Base-by-base conservation (phyloP, 2,797 vertebrate genomes). In the Uromys caudimaculatus region DNA sequence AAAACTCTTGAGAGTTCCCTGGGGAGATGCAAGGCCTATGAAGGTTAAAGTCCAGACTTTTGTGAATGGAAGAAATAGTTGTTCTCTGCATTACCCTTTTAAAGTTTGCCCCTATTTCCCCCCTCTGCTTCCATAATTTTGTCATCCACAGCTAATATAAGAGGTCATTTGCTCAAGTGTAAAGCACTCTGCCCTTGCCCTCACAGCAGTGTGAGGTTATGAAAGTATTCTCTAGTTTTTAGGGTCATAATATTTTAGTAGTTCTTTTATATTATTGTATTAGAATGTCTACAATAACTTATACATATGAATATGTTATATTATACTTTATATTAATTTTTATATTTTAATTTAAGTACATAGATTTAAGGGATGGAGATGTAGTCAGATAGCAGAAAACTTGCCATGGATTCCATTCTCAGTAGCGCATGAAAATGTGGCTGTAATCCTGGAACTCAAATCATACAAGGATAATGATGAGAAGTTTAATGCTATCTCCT, bases 331-430 rank as follows among this genome's bases (percentile, higher is more conserved):
- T 8, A 52, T 27, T 24, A 44, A 58, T 47, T 69, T 76, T 69
- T 5, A 79, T 32, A 38, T 44, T 84, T 67, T 69, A 29, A 27
- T 75, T n/a, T 78, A 9, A 24, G 58, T 99, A 98, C 98, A 98
- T 56, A 41, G 14, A 41, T 32, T n/a, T 12, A 54, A 88, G n/a
- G 1, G 24, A 44, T 29, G 3, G n/a, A 73, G 52, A 32, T 56
- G 17, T 13, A 56, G 50, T 21, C n/a, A 44, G 24, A 44, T 52
- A 21, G 12, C 32, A 86, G 62, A 67, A 69, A 38, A 12, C 35
- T 32, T 88, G n/a, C 16, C 27, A 12, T 56, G 50, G 0, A 27
- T 87, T 32, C 14, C 24, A 38, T 10, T 16, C 16, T 73, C 1
- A 6, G 67, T 29, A 32, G 52, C 12, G 1, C 14, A 41, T 14